Evolutionary conservation across 2,888 invertebrate genomes (phyloP).

Genomic region (Argynnis bischoffii): DNA sequence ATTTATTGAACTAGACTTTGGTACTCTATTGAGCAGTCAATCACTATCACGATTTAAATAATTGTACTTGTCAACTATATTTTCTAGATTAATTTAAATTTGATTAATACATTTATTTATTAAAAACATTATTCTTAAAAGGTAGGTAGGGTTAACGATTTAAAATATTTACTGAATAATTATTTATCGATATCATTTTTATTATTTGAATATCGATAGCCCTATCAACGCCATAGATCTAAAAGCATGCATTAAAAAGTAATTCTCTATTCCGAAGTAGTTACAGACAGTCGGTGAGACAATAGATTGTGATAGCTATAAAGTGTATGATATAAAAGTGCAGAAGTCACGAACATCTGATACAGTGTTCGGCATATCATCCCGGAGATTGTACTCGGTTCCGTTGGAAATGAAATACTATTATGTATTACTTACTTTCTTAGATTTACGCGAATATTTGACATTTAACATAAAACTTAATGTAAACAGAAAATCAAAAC

Average conservation of each 20-base stretch:
- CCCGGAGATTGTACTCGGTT: neutral
- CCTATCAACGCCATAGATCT: slow-evolving; percentile 20
- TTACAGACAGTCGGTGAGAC: slow-evolving; percentile 30
- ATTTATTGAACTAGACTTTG: slow-evolving; percentile 7
- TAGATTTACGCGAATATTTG: too few species aligned
- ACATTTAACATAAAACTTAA: too few species aligned
- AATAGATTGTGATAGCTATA: slow-evolving; percentile 2
- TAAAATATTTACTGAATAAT: too few species aligned
- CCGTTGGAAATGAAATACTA: neutral
- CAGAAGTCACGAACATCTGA: slow-evolving; percentile 10
- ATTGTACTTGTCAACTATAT: too few species aligned
- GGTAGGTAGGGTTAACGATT: too few species aligned
- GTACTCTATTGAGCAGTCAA: neutral
- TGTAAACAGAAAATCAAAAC: too few species aligned
- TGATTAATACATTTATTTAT: too few species aligned
- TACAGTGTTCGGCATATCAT: neutral
- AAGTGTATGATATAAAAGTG: neutral
- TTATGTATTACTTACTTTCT: neutral
- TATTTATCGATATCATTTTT: neutral
- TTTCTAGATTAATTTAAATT: too few species aligned
- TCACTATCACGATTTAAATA: neutral
- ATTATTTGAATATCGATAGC: slow-evolving; percentile 13
- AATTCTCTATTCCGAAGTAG: slow-evolving; percentile 40
- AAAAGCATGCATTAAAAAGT: slow-evolving; percentile 37
- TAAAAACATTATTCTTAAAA: too few species aligned